These are phyloP conservation scores for Mystacides longicornis DNA, from an alignment of 2,888 invertebrate species.

Conservation along the genomic window DNA sequence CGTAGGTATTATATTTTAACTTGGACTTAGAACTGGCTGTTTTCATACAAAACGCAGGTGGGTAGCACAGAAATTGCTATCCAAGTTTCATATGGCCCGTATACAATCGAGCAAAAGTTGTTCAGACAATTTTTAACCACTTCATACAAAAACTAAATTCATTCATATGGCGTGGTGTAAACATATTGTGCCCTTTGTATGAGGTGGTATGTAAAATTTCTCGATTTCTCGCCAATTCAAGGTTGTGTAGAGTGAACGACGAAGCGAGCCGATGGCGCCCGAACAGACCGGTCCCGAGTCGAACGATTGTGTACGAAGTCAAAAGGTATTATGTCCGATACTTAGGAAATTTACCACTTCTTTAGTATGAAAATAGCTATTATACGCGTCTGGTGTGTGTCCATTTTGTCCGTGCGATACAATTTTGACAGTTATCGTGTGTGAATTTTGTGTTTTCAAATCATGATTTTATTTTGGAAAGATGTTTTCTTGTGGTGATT, in stretches of 20 bases:
- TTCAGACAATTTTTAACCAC: not conserved
- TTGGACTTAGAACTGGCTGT: slow-evolving; percentile 14
- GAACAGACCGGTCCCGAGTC: slow-evolving; percentile 24
- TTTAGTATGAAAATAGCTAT: slow-evolving; percentile 21
- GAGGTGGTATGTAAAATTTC: not conserved
- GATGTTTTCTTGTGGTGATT: slow-evolving; percentile 22
- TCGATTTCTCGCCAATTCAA: slow-evolving; percentile 4
- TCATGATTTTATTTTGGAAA: slow-evolving; percentile 21
- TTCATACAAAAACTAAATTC: not conserved
- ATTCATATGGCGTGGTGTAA: not conserved
- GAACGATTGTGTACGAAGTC: slow-evolving; percentile 9
- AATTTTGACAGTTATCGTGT: slow-evolving; percentile 24
- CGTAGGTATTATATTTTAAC: slow-evolving; percentile 12
- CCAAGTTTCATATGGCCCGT: slow-evolving; percentile 15
- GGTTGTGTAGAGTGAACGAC: slow-evolving; percentile 1
- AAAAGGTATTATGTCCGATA: slow-evolving; percentile 18
- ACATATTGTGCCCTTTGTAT: not conserved
- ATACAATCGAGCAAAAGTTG: not conserved
- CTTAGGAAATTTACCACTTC: slow-evolving; percentile 16
- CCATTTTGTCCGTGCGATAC: slow-evolving; percentile 13
- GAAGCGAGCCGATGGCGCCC: slow-evolving; percentile 13
- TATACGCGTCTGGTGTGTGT: slow-evolving; percentile 14
- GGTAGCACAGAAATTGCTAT: slow-evolving; percentile 21
- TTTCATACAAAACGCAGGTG: slow-evolving; percentile 22
- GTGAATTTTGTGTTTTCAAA: slow-evolving; percentile 14